Conservation (phyloP, 2,113 vertebrate genomes). For the Zonotrichia leucophrys region DNA sequence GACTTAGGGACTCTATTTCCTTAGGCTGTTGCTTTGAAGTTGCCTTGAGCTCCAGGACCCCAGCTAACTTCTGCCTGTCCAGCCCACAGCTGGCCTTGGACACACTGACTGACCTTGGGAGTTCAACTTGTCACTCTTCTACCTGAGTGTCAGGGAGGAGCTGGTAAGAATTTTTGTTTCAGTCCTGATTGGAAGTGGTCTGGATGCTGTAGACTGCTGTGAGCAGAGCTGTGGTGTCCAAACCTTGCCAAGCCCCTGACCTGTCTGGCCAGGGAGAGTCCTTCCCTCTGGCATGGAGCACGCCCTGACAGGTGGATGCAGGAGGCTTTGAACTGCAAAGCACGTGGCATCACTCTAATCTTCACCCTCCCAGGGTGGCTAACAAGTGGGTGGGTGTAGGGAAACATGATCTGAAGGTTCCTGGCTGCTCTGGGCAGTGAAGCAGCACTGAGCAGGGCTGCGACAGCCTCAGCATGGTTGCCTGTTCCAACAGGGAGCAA, state of each 20-base stretch:
- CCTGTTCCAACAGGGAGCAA: neutral
- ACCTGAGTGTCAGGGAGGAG: neutral
- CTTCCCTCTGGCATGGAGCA: neutral
- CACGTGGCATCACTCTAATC: accelerated
- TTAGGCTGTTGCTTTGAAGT: neutral
- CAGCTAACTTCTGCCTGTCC: neutral
- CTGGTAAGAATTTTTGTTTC: neutral
- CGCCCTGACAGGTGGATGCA: accelerated
- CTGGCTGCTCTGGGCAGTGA: neutral
- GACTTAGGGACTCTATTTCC: neutral
- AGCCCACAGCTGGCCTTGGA: neutral
- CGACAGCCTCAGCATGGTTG: neutral
- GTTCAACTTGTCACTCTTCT: neutral
- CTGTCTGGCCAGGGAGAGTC: neutral
- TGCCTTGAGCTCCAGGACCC: neutral
- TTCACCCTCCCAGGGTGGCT: neutral
- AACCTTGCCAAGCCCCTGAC: neutral
- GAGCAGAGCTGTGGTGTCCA: neutral
- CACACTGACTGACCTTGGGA: neutral
- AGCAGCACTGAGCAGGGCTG: neutral
- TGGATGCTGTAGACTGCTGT: neutral
- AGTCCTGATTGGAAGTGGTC: neutral
- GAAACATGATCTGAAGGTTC: neutral
- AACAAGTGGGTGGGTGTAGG: neutral
- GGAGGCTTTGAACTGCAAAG: neutral